phyloP scores from a whole-genome alignment of 2,888 invertebrate species.

The Diploptera punctata region DNA sequence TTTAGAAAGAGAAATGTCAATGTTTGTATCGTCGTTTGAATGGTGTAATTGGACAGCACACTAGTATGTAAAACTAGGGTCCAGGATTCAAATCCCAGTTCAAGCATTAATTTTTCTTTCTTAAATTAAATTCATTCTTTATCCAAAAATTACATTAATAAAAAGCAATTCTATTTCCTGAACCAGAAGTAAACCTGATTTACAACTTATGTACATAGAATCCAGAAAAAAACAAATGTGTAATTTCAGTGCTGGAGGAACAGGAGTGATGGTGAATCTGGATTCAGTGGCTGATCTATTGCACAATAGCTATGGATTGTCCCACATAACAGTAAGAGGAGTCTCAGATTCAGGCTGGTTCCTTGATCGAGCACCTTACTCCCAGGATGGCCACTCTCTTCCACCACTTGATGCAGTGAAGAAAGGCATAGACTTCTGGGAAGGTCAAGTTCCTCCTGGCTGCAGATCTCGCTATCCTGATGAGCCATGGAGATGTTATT shows the following conservation, averaged over 20 bases:
- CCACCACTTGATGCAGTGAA: slow-evolving; percentile 71
- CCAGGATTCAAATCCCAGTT: too few relatives aligned
- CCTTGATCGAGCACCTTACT: slow-evolving; percentile 81
- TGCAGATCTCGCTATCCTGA: slow-evolving; percentile 72
- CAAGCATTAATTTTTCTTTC: too few relatives aligned
- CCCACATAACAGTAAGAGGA: slow-evolving; percentile 76
- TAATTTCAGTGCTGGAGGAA: slow-evolving; percentile 90
- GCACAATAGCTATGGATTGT: slow-evolving; percentile 61
- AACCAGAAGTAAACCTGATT: too few relatives aligned
- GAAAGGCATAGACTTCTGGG: slow-evolving; percentile 80
- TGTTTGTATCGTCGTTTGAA: too few relatives aligned
- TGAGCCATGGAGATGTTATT: slow-evolving; percentile 92
- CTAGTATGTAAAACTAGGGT: too few relatives aligned
- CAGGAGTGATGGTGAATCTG: slow-evolving; percentile 91
- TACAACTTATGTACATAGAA: too few relatives aligned
- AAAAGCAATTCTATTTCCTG: too few relatives aligned
- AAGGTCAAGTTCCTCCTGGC: slow-evolving; percentile 77
- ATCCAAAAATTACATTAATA: too few relatives aligned
- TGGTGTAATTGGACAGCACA: too few relatives aligned
- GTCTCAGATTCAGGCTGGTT: slow-evolving; percentile 96
- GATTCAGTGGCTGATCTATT: slow-evolving; percentile 80
- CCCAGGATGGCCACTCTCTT: slow-evolving; percentile 57
- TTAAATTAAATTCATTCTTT: too few relatives aligned
- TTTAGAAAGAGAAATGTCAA: too few relatives aligned
- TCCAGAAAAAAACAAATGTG: too few relatives aligned